Conservation (phyloP, 92 coral and sea anemone genomes). For the Zoanthus gigantus region DNA sequence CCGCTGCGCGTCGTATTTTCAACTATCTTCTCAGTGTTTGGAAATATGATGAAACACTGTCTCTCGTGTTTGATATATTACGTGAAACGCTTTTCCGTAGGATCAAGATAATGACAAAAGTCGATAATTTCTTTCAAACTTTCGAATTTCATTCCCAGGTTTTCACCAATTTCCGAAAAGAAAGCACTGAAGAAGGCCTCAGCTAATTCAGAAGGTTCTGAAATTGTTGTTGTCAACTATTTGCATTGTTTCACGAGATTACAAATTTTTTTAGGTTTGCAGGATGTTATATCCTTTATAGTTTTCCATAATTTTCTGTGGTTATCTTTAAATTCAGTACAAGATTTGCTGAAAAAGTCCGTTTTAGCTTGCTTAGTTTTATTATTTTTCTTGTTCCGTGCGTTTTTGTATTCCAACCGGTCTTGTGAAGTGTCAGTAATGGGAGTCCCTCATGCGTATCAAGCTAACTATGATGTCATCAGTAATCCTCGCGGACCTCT, state of each 20-base stretch:
- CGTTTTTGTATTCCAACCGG: constrained; percentile 12
- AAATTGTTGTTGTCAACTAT: neutral
- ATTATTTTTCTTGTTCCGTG: constrained; percentile 7
- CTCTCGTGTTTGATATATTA: no score
- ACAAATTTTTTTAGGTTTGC: neutral
- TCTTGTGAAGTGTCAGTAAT: neutral
- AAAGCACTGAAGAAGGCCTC: neutral
- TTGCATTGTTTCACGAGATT: neutral
- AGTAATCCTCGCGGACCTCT: no score
- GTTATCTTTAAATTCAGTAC: neutral
- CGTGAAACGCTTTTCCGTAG: neutral
- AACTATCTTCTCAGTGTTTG: no score
- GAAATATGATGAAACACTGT: no score
- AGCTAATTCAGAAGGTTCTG: neutral
- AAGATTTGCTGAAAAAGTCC: constrained; percentile 9
- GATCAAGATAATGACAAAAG: neutral
- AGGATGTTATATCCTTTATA: constrained; percentile 22
- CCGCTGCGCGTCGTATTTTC: no score
- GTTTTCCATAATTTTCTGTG: constrained; percentile 23
- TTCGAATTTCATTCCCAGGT: neutral
- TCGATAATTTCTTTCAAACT: neutral
- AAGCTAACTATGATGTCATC: no score
- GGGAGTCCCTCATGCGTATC: no score
- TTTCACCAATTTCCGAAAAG: constrained; percentile 2
- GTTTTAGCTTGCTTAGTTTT: constrained; percentile 22